Conservation (phyloP, 92 coral and sea anemone species). For the Parazoanthus swiftii region DNA sequence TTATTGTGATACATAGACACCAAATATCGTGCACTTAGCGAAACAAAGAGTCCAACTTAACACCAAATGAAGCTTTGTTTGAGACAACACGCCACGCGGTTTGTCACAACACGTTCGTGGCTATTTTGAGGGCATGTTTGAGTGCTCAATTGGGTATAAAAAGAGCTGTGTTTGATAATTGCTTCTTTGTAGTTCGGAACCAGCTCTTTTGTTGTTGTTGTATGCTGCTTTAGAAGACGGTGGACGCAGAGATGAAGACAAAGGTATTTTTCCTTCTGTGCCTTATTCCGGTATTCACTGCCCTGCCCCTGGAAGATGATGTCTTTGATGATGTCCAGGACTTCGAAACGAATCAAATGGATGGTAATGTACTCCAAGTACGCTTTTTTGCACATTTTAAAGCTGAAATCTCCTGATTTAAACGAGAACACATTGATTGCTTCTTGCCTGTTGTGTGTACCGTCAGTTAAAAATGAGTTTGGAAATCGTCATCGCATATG, state of each 20-base stretch:
- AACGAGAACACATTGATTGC: neutral
- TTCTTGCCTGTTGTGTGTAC: neutral
- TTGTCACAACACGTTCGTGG: neutral
- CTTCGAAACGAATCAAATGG: neutral
- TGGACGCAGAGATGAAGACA: neutral
- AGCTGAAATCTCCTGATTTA: neutral
- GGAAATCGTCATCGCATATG: no score
- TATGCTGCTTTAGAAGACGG: neutral
- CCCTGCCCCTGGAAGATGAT: neutral
- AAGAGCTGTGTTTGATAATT: neutral
- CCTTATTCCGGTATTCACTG: neutral
- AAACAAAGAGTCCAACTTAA: no score
- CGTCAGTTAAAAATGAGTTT: no score
- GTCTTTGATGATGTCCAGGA: neutral
- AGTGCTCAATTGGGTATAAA: neutral
- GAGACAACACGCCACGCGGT: no score
- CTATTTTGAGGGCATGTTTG: neutral
- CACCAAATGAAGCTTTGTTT: neutral
- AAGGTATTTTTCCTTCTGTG: neutral
- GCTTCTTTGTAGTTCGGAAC: neutral
- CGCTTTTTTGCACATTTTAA: no score
- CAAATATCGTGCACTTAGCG: no score
- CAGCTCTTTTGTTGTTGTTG: neutral
- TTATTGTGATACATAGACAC: no score
- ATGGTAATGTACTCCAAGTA: neutral